Evolutionary conservation across 53 echinoderm and acorn worm genomes (phyloP).

Genomic region (Henricia sp.): DNA sequence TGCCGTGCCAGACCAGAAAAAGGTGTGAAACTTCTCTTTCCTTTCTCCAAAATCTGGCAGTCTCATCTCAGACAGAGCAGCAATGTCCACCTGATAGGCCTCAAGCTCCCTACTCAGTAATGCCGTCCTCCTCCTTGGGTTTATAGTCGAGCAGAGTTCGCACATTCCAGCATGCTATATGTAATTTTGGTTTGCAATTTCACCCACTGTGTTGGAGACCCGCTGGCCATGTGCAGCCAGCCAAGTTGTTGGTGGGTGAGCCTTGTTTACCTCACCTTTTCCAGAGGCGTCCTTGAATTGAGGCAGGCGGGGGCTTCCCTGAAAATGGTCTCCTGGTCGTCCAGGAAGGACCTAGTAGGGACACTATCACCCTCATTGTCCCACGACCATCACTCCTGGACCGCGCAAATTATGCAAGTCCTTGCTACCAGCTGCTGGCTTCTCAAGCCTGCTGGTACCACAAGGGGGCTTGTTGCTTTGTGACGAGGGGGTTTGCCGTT

Average conservation of each 20-base stretch:
- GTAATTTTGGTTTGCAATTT: background rate
- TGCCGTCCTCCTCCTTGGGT: background rate
- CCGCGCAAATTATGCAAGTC: constrained; percentile 20
- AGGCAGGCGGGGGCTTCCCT: constrained; percentile 40
- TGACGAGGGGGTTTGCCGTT: constrained; percentile 12
- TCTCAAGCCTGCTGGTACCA: constrained; percentile 21
- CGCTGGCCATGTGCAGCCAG: background rate
- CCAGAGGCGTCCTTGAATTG: constrained; percentile 7
- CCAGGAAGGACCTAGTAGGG: constrained; percentile 31
- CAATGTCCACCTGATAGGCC: background rate
- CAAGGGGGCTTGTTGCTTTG: constrained; percentile 44
- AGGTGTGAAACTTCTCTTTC: background rate
- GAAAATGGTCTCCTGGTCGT: constrained; percentile 2
- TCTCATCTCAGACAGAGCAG: background rate
- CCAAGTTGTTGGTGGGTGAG: constrained; percentile 2
- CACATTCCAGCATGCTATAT: constrained; percentile 1
- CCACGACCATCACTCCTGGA: constrained; percentile 29
- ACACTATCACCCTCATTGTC: background rate
- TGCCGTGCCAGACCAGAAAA: no score
- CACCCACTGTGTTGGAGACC: background rate
- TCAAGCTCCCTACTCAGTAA: no score
- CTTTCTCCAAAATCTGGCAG: no score
- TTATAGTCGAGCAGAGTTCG: background rate
- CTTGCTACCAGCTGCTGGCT: constrained; percentile 17
- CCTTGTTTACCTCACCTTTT: background rate